phyloP scores from a whole-genome alignment of 2,797 vertebrate species.

The Gastrophryne carolinensis region DNA sequence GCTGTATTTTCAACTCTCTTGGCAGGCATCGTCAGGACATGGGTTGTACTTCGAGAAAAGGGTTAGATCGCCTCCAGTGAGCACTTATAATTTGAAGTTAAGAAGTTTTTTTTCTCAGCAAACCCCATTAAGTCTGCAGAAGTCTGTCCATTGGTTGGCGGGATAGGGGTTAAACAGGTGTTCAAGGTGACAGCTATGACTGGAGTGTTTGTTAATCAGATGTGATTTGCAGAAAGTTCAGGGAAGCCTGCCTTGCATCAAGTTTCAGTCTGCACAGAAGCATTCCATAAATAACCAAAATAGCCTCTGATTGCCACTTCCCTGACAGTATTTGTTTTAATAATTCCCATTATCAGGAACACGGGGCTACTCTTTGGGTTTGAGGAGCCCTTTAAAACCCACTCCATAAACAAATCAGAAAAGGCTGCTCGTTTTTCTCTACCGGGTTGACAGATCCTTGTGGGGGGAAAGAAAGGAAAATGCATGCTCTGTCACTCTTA shows the following conservation, averaged over 20 bases:
- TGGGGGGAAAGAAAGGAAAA: neutral
- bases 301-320: constrained; percentile 36
- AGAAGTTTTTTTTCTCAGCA: no score
- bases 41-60: no score
- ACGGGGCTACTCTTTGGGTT: no score
- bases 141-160: neutral
- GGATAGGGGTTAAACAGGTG: constrained; percentile 53
- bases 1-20: no score
- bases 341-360: constrained; percentile 34
- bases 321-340: constrained; percentile 46
- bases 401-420: no score
- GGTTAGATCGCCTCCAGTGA: no score
- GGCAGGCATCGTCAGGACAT: no score
- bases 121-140: no score
- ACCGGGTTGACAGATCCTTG: no score
- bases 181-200: neutral
- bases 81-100: no score
- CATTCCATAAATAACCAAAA: constrained; percentile 48
- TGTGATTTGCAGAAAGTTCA: neutral
- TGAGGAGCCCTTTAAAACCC: no score
- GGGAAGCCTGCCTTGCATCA: constrained; percentile 22
- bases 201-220: constrained; percentile 10
- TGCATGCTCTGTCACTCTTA: neutral
- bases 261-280: constrained; percentile 13
- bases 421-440: no score